Evolutionary conservation across 2,113 vertebrate genomes (phyloP), one percentile per base, ranked within the genome.

Genomic region (Protobothrops mucrosquamatus): DNA sequence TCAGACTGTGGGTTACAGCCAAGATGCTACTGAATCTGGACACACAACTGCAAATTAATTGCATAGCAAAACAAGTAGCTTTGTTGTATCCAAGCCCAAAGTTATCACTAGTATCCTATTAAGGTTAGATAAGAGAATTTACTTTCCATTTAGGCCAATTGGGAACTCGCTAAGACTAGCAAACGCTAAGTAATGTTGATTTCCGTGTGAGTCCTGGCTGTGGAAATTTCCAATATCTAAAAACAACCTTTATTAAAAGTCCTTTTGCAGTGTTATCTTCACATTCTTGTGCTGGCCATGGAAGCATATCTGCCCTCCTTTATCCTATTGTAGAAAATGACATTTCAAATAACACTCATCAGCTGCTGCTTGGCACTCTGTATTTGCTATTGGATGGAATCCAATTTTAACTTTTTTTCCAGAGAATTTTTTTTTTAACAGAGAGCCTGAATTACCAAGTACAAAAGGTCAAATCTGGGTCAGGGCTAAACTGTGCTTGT

Each of bases 321-420:
- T 91, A 46, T 91, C 87, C 69, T 96, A 57, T 94, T 48, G 52
- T 23, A 34, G 39, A 43, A 69, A 88, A 74, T 46, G 9, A 51
- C 46, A 92, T 34, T 94, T 54, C 48, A 61, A 48, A 14, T n/a
- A 52, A 89, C n/a, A 39, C 93, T n/a, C 2, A 6, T 14, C 90
- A 94, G 93, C 56, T 46, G 81, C 0, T 57, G 26, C 20, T 94
- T 91, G 51, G 52, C 23, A 92, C 94, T 93, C 9, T 22, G 91
- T 81, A n/a, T 91, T 88, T 91, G 95, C 91, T 93, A 54, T 93
- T 93, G 94, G 88, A 94, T 34, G 81, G 91, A 94, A 91, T 48
- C 94, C 88, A 74, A 64, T 96, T 95, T 94, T 94, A 89, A 92
- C 54, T 64, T 89, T 91, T 91, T 88, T 34, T 89, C 69, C 94